Percentiles rank a stretch among this genome's conserved stretches.
Conservation (phyloP, 2,797 vertebrate species). For the Ciconia nigra region DNA sequence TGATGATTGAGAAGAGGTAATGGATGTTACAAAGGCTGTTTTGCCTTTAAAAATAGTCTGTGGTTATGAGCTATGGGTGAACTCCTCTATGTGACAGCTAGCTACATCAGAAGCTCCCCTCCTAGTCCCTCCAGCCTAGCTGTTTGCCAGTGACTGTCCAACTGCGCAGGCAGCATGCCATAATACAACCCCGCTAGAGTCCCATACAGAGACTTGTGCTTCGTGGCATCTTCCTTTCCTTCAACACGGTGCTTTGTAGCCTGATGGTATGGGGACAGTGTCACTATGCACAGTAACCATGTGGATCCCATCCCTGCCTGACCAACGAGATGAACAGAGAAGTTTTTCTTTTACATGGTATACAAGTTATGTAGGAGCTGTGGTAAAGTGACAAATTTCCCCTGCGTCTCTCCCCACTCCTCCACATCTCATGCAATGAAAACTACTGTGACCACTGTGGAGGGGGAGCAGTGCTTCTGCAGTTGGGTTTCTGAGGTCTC, state of each 20-base stretch:
- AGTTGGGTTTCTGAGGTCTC: background rate
- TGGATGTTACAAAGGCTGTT: background rate
- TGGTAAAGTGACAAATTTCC: background rate
- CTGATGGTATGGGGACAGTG: background rate
- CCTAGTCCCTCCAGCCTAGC: background rate
- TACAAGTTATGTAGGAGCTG: background rate
- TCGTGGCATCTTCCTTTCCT: background rate
- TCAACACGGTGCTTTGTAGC: background rate
- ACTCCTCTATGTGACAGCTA: background rate
- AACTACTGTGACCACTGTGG: background rate
- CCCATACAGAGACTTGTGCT: background rate
- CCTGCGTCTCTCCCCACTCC: background rate
- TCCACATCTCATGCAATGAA: background rate
- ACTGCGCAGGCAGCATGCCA: background rate
- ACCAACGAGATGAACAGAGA: background rate
- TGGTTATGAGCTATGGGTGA: background rate
- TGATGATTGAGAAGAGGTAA: background rate
- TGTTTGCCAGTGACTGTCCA: background rate
- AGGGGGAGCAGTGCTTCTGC: background rate
- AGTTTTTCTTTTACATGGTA: background rate
- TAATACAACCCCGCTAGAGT: background rate
- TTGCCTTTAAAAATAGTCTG: background rate
- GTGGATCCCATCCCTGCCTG: background rate
- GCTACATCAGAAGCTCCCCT: background rate
- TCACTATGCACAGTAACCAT: background rate